Evolutionary conservation across 2,888 invertebrate species (phyloP), one percentile per base, ranked within the genome.

Genomic region (Dioctria rufipes): DNA sequence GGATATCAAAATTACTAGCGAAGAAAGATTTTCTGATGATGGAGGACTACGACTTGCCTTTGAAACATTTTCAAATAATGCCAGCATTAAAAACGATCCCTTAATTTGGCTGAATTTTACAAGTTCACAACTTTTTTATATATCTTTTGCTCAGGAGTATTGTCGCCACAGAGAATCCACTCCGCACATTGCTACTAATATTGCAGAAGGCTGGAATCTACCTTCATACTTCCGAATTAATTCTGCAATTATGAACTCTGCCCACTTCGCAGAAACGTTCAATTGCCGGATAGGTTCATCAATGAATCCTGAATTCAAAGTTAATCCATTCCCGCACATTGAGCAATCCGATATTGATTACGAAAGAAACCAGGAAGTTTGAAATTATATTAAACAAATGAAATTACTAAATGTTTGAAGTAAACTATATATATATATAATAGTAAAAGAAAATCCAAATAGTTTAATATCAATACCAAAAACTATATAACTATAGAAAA

Each of bases 291-390:
- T 80, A 4, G 80, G 80, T 49, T 80, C 82, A 9, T 40, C 80
- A 9, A 80, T 82, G 80, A 82, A 82, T 80, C 82, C 82, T 4
- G 42, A 77, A 42, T 77, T 80, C 3, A 81, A 81, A 61, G 81
- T 80, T 3, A 80, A 81, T 69, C 63, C 69, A 37, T 81, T 81
- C 51, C 81, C 81, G 13, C 63, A 79, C 37, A 81, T 81, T 63
- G 80, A 79, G 43, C 78, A 79, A 11, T 46, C 78, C 2, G 71
- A 81, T 65, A 65, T 78, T 54, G 66, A 81, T 63, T 81, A 73
- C 3, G 69, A 2, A 37, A 69, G 49, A 51, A 51, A 51, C 25
- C 39, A 69, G 37, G 54, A 8, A 8, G 11, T 54, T 25, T 25
- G 25, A 25, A 25, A 25, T 25, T 1, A 25, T 25, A 25, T 25